These are phyloP conservation scores for Masticophis lateralis DNA, from an alignment of 2,797 vertebrate species.

Conservation along the genomic window DNA sequence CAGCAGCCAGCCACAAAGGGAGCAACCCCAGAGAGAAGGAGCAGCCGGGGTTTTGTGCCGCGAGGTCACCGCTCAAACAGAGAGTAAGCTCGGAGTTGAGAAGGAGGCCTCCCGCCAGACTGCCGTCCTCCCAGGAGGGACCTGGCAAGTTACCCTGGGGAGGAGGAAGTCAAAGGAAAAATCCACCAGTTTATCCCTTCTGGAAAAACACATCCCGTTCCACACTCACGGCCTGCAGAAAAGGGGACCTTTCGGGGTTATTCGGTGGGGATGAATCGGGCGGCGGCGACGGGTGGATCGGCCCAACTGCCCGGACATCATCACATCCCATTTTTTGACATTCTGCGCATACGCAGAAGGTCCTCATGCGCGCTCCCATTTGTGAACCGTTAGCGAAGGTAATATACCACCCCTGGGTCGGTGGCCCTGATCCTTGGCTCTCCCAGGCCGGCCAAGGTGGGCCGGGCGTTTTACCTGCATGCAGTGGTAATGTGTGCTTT, in stretches of 20 bases:
- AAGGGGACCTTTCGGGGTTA: not conserved
- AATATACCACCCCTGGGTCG: not conserved
- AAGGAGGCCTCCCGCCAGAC: not conserved
- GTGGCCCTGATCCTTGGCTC: no score
- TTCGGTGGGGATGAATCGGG: not conserved
- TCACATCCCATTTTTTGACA: no score
- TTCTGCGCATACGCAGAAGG: no score
- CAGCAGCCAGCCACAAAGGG: slow-evolving; percentile 39
- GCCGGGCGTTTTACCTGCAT: slow-evolving; percentile 88
- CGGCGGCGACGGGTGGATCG: no score
- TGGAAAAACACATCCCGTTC: not conserved
- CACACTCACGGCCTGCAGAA: not conserved
- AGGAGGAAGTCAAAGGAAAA: not conserved
- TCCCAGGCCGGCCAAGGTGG: no score
- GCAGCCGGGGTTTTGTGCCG: not conserved
- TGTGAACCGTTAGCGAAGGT: no score
- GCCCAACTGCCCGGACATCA: no score
- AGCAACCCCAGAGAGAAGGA: slow-evolving; percentile 33
- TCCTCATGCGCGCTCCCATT: no score
- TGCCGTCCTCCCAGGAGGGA: not conserved
- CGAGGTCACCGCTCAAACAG: slow-evolving; percentile 4
- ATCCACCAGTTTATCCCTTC: not conserved
- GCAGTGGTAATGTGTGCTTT: slow-evolving; percentile 99
- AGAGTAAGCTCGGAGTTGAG: not conserved
- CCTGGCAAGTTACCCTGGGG: no score